A percentile compares a stretch with the other conserved stretches of the same genome.
phyloP scores from a whole-genome alignment of 2,888 invertebrate species.

The Eristalis tenax region DNA sequence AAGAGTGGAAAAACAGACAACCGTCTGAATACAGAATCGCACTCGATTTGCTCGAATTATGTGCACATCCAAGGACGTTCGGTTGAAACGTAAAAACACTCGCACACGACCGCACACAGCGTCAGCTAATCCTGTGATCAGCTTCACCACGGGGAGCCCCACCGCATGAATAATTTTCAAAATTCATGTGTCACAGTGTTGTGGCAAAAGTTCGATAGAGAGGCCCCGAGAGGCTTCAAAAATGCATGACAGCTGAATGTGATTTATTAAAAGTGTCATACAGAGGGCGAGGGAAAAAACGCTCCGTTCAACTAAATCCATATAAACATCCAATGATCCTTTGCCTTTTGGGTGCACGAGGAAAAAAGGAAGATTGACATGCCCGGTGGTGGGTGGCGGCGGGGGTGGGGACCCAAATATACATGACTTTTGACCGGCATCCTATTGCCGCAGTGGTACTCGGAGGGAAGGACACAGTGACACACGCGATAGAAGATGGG shows the following conservation, averaged over 20 bases:
- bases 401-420: background rate
- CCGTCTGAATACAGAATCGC: slow-evolving; percentile 9
- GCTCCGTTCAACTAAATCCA: slow-evolving; percentile 5
- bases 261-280: slow-evolving; percentile 40
- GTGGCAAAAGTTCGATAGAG: slow-evolving; percentile 4
- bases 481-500: background rate
- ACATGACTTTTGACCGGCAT: slow-evolving; percentile 35
- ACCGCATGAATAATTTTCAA: background rate
- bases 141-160: background rate
- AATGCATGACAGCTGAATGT: slow-evolving; percentile 29
- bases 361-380: background rate
- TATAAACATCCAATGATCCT: slow-evolving; percentile 30
- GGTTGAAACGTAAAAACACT: background rate
- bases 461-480: background rate
- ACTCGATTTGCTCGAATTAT: background rate
- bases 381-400: background rate
- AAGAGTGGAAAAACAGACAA: background rate
- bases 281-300: background rate
- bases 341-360: background rate
- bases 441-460: slow-evolving; percentile 4
- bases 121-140: background rate
- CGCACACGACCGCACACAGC: background rate
- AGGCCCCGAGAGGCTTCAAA: slow-evolving; percentile 10
- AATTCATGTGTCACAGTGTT: slow-evolving; percentile 17
- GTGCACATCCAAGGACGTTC: background rate